These are phyloP conservation scores for Caenorhabditis becei DNA, from an alignment of 2,888 invertebrate genomes.

Conservation along the genomic window DNA sequence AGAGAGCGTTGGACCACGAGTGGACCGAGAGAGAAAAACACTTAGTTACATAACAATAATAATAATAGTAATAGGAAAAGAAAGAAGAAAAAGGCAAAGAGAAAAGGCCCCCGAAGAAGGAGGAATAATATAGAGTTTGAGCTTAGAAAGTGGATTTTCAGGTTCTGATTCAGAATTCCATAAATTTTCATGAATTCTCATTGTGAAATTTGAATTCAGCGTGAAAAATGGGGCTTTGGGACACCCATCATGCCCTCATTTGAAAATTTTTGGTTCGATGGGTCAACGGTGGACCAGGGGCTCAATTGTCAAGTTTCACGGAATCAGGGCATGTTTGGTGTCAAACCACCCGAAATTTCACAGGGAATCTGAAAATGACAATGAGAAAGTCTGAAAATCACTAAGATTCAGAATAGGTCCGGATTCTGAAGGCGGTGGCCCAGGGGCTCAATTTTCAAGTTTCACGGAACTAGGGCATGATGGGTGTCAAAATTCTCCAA, in stretches of 20 bases:
- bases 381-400: no score
- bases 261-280: neutral
- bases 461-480: no score
- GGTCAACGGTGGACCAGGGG: neutral
- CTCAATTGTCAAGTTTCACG: neutral
- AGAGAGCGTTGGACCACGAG: slow-evolving; percentile 16
- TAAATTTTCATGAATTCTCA: neutral
- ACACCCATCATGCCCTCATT: neutral
- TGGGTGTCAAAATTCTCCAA: no score
- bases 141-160: no score
- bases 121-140: neutral
- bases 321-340: no score
- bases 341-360: no score
- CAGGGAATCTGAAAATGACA: no score
- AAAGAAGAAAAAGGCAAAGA: neutral
- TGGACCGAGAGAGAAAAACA: slow-evolving; percentile 24
- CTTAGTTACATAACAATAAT: slow-evolving; percentile 44
- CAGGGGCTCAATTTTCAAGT: neutral
- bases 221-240: neutral
- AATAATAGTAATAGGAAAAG: neutral
- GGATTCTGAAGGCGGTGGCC: no score
- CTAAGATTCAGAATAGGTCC: no score
- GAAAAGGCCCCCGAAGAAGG: neutral
- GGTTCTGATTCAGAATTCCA: no score
- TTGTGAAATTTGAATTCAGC: neutral